A percentile compares a stretch with the other conserved stretches of the same genome.
phyloP scores from a whole-genome alignment of 2,113 vertebrate species.

The Otus sunia region DNA sequence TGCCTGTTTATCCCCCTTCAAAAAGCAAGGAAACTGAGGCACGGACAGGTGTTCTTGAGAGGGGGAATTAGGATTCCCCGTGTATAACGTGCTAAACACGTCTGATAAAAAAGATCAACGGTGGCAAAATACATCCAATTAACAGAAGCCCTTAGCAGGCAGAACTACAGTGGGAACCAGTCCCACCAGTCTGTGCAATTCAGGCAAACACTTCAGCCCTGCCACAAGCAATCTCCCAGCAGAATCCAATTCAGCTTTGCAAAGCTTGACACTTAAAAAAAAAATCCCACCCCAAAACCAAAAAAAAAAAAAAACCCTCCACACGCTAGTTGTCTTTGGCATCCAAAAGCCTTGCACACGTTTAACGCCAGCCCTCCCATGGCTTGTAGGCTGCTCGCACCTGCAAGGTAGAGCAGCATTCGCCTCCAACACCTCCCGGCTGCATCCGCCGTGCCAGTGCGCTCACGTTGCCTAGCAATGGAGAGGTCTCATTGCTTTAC shows the following conservation, averaged over 20 bases:
- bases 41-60: neutral
- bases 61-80: neutral
- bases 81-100: fast-evolving
- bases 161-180: neutral
- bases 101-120: neutral
- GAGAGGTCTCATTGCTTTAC: neutral
- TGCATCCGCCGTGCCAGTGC: neutral
- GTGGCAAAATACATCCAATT: neutral
- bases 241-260: neutral
- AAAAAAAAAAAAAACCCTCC: neutral
- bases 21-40: neutral
- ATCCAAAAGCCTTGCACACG: neutral
- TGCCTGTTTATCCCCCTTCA: neutral
- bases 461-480: slow-evolving; percentile 65
- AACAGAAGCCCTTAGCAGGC: neutral
- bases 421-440: neutral
- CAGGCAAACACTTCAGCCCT: neutral
- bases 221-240: neutral
- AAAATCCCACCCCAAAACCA: neutral
- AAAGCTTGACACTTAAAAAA: neutral
- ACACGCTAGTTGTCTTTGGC: fast-evolving
- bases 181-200: neutral
- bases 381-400: neutral
- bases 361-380: neutral
- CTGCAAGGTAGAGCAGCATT: slow-evolving; percentile 1